Conservation (phyloP, 2,113 vertebrate species). For the Cathartes aura region DNA sequence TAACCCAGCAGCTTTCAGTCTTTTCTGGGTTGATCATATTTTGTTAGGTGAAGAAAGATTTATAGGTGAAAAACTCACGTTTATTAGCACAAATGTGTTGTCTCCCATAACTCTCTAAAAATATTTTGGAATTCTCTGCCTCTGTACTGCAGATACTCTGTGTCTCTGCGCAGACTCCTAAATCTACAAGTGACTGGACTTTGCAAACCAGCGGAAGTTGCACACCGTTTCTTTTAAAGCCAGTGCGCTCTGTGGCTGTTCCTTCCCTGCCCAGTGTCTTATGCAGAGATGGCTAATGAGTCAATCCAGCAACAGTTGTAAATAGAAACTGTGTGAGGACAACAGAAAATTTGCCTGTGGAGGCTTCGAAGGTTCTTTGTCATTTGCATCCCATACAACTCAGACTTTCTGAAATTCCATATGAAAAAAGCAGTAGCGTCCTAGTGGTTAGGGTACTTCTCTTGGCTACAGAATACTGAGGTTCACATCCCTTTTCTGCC, state of each 20-base stretch:
- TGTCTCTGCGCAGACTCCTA: neutral
- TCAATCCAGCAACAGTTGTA: neutral
- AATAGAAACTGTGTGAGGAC: neutral
- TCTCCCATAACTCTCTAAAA: neutral
- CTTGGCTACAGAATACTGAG: neutral
- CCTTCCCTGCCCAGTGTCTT: neutral
- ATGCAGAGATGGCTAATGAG: neutral
- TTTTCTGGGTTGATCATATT: neutral
- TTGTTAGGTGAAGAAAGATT: neutral
- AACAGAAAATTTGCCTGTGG: neutral
- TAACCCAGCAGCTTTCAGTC: neutral
- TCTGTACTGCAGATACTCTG: neutral
- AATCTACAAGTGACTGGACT: neutral
- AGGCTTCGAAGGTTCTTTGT: neutral
- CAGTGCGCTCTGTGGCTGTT: neutral
- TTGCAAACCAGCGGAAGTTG: neutral
- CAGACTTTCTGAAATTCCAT: neutral
- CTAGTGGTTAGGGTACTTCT: neutral
- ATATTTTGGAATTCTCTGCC: neutral
- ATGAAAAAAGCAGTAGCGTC: neutral
- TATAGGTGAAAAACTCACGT: neutral
- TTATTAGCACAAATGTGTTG: neutral
- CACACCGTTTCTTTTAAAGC: neutral
- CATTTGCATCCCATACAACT: neutral
- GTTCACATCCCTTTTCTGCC: neutral